Evolutionary conservation across 2,888 invertebrate genomes (phyloP), one percentile per base, ranked within the genome.

Genomic region (Caenorhabditis sp.): DNA sequence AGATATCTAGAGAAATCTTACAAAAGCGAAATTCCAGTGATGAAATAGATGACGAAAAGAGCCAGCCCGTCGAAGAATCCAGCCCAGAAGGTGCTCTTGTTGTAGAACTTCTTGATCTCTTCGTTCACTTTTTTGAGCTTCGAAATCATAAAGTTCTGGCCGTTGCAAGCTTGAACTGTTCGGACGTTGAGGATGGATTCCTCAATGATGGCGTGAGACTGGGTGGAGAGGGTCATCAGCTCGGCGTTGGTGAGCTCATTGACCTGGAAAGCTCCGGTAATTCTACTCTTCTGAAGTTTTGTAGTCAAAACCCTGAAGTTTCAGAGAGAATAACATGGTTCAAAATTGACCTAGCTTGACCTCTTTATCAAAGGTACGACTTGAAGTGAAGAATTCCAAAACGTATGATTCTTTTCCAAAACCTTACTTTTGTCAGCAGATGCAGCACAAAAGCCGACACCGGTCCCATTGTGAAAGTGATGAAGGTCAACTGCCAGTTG

Each of bases 131-230:
- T 49, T 69, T 56, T 63, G n/a, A 82, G 54, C 47, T 82, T 80
- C 76, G 82, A 58, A 26, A 86, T 84, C 85, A 88, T 86, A 49
- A 80, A 80, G 3, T 80, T 35, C 47, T 88, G 87, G 14, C 86
- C 88, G 64, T 88, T 88, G 31, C 85, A 87, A 7, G 86, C 82
- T 22, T 87, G 87, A 22, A 88, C 85, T 16, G 88, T 88, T 70
- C 85, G 66, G n/a, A 87, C 85, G 56, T 87, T 85, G 61, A 86
- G 74, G 35, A 86, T 80, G n/a, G 84, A 80, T 73, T 87, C 87
- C 74, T 87, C 87, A 19, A 86, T 79, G 1, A 85, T 80, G 24
- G 84, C 66, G 38, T 83, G 83, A 14, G 85, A 84, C 63, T 85
- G 80, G 1, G 80, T 66, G 16, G 77, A 80, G 2, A 80, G 58